Conservation (phyloP, 2,888 invertebrate genomes). For the Ophioninae sp. region DNA sequence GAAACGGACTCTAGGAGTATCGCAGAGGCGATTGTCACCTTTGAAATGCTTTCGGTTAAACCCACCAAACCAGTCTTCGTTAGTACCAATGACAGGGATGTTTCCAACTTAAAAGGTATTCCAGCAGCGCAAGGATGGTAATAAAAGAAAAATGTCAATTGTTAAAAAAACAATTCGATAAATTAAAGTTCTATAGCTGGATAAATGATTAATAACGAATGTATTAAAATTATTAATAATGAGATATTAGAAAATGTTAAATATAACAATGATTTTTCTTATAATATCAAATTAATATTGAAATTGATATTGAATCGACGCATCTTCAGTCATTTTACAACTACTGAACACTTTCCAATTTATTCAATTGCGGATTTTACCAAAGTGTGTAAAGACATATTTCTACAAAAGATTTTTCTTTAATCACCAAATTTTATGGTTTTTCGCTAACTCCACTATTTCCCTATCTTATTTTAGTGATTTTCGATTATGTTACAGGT, state of each 20-base stretch:
- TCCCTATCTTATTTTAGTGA: not conserved
- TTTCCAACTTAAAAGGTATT: conserved; percentile 83
- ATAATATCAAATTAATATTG: not conserved
- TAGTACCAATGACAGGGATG: conserved; percentile 79
- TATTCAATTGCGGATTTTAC: not conserved
- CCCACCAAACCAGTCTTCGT: conserved; percentile 85
- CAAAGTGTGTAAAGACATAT: not conserved
- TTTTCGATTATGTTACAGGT: conserved; percentile 81
- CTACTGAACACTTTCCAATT: not conserved
- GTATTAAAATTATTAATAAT: not conserved
- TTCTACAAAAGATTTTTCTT: not conserved
- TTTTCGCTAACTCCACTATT: not conserved
- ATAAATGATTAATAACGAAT: not conserved
- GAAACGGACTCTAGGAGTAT: conserved; percentile 83
- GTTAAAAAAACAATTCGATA: not conserved
- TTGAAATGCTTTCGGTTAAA: conserved; percentile 87
- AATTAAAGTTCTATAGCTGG: not conserved
- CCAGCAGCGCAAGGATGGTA: not conserved
- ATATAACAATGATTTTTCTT: not conserved
- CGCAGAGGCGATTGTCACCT: conserved; percentile 85
- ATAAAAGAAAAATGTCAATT: not conserved
- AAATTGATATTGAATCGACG: too few relatives aligned
- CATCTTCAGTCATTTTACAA: too few relatives aligned
- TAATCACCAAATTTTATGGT: not conserved
- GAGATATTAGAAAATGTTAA: not conserved